Percentiles rank a stretch among this genome's conserved stretches.
Conservation (phyloP, 2,888 invertebrate genomes). For the Lithophane ornitopus region DNA sequence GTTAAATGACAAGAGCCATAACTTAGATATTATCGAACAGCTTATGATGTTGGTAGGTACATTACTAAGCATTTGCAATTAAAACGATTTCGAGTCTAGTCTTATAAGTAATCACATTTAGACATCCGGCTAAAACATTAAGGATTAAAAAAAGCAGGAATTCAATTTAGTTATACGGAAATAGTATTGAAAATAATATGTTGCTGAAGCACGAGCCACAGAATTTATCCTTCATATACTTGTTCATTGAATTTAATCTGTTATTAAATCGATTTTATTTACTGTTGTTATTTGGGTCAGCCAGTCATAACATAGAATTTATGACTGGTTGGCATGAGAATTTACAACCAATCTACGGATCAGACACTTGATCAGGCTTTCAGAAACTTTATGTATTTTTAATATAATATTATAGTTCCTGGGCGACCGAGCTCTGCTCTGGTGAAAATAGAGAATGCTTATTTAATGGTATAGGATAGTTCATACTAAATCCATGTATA, state of each 20-base stretch:
- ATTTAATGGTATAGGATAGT: too few species aligned
- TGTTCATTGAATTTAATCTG: conserved; percentile 37
- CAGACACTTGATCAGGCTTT: background rate
- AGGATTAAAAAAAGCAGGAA: conserved; percentile 15
- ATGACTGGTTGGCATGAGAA: conserved; percentile 5
- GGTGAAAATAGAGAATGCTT: too few species aligned
- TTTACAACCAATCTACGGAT: conserved; percentile 6
- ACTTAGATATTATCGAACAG: conserved; percentile 15
- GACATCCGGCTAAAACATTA: conserved; percentile 22
- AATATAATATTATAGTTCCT: too few species aligned
- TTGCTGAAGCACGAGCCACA: conserved; percentile 9
- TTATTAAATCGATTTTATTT: conserved; percentile 16
- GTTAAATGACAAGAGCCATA: conserved; percentile 6
- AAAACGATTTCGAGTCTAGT: conserved; percentile 11
- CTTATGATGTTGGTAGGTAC: background rate
- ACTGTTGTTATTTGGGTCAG: conserved; percentile 20
- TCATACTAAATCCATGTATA: too few species aligned
- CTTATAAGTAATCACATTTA: background rate
- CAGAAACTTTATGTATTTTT: background rate
- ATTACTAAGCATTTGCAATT: conserved; percentile 17
- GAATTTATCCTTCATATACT: conserved; percentile 38
- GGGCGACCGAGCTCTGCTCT: too few species aligned
- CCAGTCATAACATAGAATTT: background rate
- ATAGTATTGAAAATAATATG: conserved; percentile 25
- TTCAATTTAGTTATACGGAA: conserved; percentile 40